Percentiles rank a stretch among this genome's conserved stretches.
Conservation (phyloP, 2,888 invertebrate genomes). For the Lomographa bimaculata region DNA sequence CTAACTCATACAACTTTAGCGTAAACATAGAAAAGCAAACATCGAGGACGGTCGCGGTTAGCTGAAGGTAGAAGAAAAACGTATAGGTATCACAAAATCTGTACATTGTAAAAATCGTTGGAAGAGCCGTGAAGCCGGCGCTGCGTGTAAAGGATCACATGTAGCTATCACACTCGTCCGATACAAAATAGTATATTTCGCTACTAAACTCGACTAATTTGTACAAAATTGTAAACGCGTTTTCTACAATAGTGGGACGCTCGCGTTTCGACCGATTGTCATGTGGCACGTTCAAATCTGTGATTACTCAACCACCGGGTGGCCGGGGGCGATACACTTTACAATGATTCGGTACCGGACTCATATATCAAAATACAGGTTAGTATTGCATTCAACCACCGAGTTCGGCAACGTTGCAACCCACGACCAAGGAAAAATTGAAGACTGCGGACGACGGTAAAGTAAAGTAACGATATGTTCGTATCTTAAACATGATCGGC, state of each 20-base stretch:
- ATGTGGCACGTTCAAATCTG: too few relatives aligned
- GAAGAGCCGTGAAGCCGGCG: slow-evolving; percentile 25
- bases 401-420: too few relatives aligned
- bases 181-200: slow-evolving; percentile 12
- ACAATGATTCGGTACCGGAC: slow-evolving; percentile 1
- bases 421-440: too few relatives aligned
- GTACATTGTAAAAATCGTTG: slow-evolving; percentile 39
- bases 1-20: slow-evolving; percentile 5
- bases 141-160: slow-evolving; percentile 37
- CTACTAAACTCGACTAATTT: slow-evolving; percentile 16
- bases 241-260: background rate
- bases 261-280: too few relatives aligned
- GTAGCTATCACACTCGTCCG: slow-evolving; percentile 31
- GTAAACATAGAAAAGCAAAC: slow-evolving; percentile 33
- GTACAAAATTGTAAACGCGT: slow-evolving; percentile 3
- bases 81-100: slow-evolving; percentile 46
- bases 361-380: too few relatives aligned
- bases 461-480: too few relatives aligned
- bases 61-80: slow-evolving; percentile 40
- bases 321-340: slow-evolving; percentile 2
- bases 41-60: slow-evolving; percentile 52
- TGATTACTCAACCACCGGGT: too few relatives aligned
- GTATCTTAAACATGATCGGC: too few relatives aligned
- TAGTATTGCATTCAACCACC: too few relatives aligned
- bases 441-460: too few relatives aligned